phyloP scores from a whole-genome alignment of 2,113 vertebrate genomes.

The Conger conger region DNA sequence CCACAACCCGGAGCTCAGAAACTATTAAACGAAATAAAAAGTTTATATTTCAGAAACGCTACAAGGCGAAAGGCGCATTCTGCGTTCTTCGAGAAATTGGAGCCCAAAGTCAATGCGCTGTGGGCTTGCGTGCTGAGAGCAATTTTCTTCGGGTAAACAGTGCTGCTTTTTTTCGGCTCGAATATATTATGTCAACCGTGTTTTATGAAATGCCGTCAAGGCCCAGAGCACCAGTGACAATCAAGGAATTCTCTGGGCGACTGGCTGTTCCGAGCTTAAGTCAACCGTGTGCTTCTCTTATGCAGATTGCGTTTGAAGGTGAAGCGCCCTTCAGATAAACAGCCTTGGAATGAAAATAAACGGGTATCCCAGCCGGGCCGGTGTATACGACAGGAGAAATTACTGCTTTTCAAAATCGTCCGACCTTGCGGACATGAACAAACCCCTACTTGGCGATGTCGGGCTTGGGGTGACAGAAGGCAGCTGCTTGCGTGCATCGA shows the following conservation, averaged over 20 bases:
- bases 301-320: neutral
- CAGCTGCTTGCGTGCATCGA: neutral
- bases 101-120: neutral
- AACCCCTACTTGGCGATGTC: neutral
- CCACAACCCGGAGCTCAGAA: neutral
- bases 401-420: neutral
- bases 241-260: neutral
- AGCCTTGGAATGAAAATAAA: neutral
- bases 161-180: neutral
- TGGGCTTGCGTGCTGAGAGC: neutral
- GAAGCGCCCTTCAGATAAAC: neutral
- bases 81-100: too few species aligned
- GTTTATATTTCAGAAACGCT: neutral
- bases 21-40: neutral
- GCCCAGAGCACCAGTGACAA: neutral
- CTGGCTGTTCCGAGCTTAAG: neutral
- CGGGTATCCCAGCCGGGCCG: neutral
- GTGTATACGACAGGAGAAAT: neutral
- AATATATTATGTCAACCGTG: neutral
- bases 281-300: neutral
- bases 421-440: neutral
- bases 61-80: too few species aligned
- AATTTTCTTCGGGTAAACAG: neutral
- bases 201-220: neutral
- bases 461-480: neutral